Evolutionary conservation across 2,113 vertebrate genomes (phyloP), one percentile per base, ranked within the genome.

Genomic region (Catharus bicknelli): DNA sequence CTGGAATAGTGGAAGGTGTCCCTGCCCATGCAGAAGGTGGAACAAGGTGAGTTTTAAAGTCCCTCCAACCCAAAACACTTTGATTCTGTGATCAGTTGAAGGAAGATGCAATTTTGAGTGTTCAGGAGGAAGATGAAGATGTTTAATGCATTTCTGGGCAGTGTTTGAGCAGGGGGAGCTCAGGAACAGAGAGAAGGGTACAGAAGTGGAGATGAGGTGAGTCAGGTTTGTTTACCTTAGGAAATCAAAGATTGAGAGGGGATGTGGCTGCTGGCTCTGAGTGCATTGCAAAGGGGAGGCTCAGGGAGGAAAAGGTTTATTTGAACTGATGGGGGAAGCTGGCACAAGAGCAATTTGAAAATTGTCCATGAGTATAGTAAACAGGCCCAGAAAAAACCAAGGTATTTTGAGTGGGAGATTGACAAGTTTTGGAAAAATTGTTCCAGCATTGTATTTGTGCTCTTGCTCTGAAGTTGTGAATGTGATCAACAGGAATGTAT

Each of bases 231-330:
- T 79, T 86, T 63, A 53, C 53, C 58, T 55, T 53, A 58, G 66
- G 23, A 68, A 40, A 38, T 36, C 19, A 27, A 20, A 88, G 72
- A 16, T 1, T 27, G 63, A 40, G 73, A 66, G 75, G 61, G 14
- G 29, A n/a, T 66, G 48, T 63, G 86, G n/a, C 83, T 86, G 78
- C 78, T 91, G 64, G 40, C 69, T 66, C 7, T 42, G 18, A 84
- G 21, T 27, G 55, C 30, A 19, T 43, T 78, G 69, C 1, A 6
- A 20, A 64, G 10, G 36, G 43, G 48, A 19, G 30, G 25, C 47
- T 72, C 27, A 15, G 81, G 26, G 53, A 78, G 43, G 70, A 82
- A 77, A 42, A 86, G 47, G 9, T 34, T 76, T 29, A 5, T 68
- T 81, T 51, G 86, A 94, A 34, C 30, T 83, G 73, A 20, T 57